Evolutionary conservation across 2,113 vertebrate genomes (phyloP).

Genomic region (Platanista minor): DNA sequence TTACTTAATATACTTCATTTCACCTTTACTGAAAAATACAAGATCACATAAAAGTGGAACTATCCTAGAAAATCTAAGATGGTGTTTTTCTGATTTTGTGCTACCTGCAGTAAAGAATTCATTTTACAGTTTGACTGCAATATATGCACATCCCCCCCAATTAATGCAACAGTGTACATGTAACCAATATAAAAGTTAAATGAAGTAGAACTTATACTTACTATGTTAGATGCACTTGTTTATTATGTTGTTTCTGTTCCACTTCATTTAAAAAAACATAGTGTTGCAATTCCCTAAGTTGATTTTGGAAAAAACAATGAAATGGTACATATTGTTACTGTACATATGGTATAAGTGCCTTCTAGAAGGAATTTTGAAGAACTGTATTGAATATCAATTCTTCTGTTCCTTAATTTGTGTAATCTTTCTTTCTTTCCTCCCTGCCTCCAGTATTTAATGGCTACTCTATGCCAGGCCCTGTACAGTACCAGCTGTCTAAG

Average conservation of each 20-base stretch:
- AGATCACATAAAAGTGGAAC: background rate
- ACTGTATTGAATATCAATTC: background rate
- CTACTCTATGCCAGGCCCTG: background rate
- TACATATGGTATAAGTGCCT: background rate
- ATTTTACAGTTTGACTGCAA: background rate
- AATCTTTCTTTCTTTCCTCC: background rate
- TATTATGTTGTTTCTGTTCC: background rate
- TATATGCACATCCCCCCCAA: too few relatives aligned
- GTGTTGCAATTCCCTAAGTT: background rate
- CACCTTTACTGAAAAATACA: background rate
- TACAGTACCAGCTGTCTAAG: background rate
- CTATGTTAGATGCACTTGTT: background rate
- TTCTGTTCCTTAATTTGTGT: background rate
- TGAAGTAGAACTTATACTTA: background rate
- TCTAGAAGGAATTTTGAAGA: background rate
- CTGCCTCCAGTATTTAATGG: background rate
- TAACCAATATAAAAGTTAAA: background rate
- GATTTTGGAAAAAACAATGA: background rate
- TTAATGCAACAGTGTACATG: background rate
- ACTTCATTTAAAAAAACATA: background rate
- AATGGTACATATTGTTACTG: background rate
- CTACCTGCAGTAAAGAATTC: background rate
- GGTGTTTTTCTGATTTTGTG: background rate
- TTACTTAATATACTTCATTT: background rate
- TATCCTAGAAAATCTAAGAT: background rate